Evolutionary conservation across 2,113 vertebrate genomes (phyloP).

Genomic region (Formicarius rufipectus): DNA sequence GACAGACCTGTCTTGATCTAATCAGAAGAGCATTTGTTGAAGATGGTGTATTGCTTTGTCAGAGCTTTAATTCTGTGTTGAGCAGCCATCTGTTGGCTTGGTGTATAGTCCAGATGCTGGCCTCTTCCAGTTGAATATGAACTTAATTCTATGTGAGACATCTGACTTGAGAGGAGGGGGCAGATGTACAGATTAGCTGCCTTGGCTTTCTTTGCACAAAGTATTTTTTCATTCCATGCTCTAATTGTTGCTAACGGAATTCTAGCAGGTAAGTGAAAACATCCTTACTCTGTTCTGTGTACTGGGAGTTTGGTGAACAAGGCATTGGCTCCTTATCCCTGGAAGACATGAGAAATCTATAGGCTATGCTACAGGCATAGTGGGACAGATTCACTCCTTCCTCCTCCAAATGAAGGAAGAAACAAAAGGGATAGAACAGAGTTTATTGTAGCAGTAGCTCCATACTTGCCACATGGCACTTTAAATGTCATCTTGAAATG

Average conservation of each 20-base stretch:
- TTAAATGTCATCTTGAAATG: conserved; percentile 5
- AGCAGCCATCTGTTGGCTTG: not conserved
- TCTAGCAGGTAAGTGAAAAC: not conserved
- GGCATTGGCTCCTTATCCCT: not conserved
- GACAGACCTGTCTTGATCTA: not conserved
- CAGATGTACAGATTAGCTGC: not conserved
- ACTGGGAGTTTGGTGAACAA: not conserved
- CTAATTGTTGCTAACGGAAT: not conserved
- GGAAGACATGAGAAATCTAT: not conserved
- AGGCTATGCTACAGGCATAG: not conserved
- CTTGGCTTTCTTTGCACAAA: not conserved
- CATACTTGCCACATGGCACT: not conserved
- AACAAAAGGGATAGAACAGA: not conserved
- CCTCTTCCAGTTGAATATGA: not conserved
- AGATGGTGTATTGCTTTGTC: not conserved
- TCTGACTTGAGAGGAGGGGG: not conserved
- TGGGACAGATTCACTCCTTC: not conserved
- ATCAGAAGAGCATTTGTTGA: not conserved
- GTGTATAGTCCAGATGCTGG: not conserved
- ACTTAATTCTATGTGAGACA: rapidly evolving
- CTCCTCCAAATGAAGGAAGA: not conserved
- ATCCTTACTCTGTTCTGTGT: not conserved
- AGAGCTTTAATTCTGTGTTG: not conserved
- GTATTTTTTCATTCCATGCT: not conserved
- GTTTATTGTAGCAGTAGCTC: not conserved